These are phyloP conservation scores for Apostichopus parvimensis DNA, from an alignment of 35 echinoderm and acorn worm species.

Conservation along the genomic window DNA sequence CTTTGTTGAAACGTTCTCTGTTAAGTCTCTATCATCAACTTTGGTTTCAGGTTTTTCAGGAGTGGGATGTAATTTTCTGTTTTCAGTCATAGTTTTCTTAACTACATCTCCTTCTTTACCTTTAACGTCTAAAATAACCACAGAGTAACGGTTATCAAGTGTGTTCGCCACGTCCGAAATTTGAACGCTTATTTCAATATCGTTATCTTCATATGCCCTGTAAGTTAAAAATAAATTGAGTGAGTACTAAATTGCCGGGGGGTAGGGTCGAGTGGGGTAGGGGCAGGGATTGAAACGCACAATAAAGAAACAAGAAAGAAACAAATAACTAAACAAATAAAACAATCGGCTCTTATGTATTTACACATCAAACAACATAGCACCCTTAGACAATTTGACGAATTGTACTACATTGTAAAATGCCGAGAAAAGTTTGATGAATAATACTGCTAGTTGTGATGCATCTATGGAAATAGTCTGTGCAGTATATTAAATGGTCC, in stretches of 20 bases:
- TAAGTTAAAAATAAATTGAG: neutral
- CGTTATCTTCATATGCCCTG: neutral
- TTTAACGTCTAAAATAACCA: conserved; percentile 20
- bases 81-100: neutral
- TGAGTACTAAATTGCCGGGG: neutral
- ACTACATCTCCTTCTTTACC: neutral
- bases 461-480: no score
- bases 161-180: conserved; percentile 2
- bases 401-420: no score
- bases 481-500: no score
- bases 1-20: neutral
- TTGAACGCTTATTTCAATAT: conserved; percentile 26
- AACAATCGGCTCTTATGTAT: no score
- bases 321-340: no score
- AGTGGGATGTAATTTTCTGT: neutral
- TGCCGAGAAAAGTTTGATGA: no score
- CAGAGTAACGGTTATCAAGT: conserved; percentile 6
- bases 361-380: no score
- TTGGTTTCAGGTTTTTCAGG: neutral
- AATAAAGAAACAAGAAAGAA: no score
- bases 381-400: no score
- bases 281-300: neutral
- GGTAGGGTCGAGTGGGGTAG: neutral
- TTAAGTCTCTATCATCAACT: neutral
- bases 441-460: no score